phyloP scores from a whole-genome alignment of 2,797 vertebrate species.

The Gallinago solitaria region DNA sequence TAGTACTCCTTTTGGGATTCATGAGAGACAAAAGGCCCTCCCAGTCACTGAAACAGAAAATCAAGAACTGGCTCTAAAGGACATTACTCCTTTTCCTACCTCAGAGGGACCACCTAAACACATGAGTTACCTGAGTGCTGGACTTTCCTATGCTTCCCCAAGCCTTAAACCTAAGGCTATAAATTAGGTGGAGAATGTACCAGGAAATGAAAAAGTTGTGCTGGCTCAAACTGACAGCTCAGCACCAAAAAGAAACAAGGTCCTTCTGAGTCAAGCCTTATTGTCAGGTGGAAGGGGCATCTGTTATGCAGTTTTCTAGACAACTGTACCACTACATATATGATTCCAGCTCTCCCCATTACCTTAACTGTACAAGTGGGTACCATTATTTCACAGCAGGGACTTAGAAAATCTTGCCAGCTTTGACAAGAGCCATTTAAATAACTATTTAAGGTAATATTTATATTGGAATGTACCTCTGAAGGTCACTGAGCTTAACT shows the following conservation, averaged over 20 bases:
- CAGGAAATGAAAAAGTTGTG: background rate
- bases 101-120: background rate
- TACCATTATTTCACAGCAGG: background rate
- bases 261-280: background rate
- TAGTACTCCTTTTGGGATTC: background rate
- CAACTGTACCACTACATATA: background rate
- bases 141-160: background rate
- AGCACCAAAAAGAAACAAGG: background rate
- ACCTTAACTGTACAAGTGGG: background rate
- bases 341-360: background rate
- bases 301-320: background rate
- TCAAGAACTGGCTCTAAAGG: background rate
- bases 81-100: background rate
- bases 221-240: background rate
- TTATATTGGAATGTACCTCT: background rate
- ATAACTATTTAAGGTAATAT: background rate
- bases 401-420: background rate
- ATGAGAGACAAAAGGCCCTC: background rate
- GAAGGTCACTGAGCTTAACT: background rate
- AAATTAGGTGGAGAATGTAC: background rate
- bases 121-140: background rate
- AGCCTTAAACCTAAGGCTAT: background rate
- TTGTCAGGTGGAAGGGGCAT: background rate
- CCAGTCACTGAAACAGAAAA: background rate
- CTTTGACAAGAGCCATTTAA: background rate